A percentile compares a stretch with the other conserved stretches of the same genome.
phyloP scores from a whole-genome alignment of 2,113 vertebrate species.

The Elephas maximus region DNA sequence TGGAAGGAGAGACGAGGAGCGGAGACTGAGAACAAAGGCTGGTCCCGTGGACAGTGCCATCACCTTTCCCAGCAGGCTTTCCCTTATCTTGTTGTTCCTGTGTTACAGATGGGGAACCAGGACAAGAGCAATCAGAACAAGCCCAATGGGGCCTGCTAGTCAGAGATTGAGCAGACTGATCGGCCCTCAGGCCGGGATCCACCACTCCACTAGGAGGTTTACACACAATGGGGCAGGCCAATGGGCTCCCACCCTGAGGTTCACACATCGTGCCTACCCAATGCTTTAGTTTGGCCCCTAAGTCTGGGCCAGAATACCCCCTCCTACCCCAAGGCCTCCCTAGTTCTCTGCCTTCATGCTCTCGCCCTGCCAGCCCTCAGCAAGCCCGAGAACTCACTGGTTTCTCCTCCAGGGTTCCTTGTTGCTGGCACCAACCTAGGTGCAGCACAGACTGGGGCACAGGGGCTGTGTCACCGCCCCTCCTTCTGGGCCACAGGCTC shows the following conservation, averaged over 20 bases:
- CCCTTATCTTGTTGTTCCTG: rapidly evolving
- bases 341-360: rapidly evolving
- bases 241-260: not conserved
- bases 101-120: rapidly evolving
- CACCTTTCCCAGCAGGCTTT: not conserved
- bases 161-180: not conserved
- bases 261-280: rapidly evolving
- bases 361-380: rapidly evolving
- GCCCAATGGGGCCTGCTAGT: not conserved
- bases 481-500: not conserved
- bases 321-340: rapidly evolving
- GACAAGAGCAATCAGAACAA: not conserved
- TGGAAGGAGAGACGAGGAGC: too few relatives aligned
- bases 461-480: rapidly evolving
- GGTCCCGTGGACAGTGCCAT: not conserved
- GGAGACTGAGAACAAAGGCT: rapidly evolving
- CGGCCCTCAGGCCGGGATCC: not conserved
- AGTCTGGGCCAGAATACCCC: rapidly evolving
- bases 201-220: rapidly evolving
- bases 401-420: not conserved
- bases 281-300: rapidly evolving
- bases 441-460: rapidly evolving
- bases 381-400: not conserved
- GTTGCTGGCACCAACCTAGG: not conserved
- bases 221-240: not conserved